Percentiles rank a stretch among this genome's conserved stretches.
phyloP scores from a whole-genome alignment of 1,140 invertebrate species.

The Sarcophaga peregrina region DNA sequence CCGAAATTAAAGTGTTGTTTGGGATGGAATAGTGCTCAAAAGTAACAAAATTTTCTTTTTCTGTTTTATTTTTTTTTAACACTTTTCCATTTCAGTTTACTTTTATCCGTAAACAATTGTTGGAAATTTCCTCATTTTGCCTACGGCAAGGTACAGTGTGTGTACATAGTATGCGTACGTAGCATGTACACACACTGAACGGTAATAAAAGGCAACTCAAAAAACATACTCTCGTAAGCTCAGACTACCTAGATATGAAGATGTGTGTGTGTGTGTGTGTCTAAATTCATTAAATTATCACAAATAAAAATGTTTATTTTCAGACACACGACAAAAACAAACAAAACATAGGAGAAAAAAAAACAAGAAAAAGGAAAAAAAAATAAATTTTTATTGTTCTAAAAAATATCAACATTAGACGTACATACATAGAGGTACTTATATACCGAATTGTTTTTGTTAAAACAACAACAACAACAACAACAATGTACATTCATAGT shows the following conservation, averaged over 20 bases:
- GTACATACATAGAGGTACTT: background rate
- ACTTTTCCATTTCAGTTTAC: background rate
- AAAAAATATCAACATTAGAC: background rate
- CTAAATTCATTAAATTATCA: conserved; percentile 18
- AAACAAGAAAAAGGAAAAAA: background rate
- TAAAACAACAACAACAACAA: background rate
- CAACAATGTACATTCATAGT: background rate
- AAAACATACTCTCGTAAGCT: background rate
- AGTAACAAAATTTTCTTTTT: too few relatives aligned
- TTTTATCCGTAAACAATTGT: conserved; percentile 10
- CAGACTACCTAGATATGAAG: background rate
- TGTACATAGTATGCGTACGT: too few relatives aligned
- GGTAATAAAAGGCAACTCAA: background rate
- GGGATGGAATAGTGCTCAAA: too few relatives aligned
- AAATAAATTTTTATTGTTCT: conserved; percentile 9
- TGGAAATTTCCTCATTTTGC: background rate
- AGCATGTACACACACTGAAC: too few relatives aligned
- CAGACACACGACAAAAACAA: background rate
- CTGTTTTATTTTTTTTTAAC: too few relatives aligned
- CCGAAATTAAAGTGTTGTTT: too few relatives aligned
- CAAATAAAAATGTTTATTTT: background rate
- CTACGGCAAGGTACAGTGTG: background rate
- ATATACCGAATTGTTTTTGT: background rate
- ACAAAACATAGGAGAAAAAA: background rate
- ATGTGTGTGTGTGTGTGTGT: background rate